These are phyloP conservation scores for Cyanoramphus novaezelandiae DNA, from an alignment of 2,113 vertebrate genomes.

Conservation along the genomic window DNA sequence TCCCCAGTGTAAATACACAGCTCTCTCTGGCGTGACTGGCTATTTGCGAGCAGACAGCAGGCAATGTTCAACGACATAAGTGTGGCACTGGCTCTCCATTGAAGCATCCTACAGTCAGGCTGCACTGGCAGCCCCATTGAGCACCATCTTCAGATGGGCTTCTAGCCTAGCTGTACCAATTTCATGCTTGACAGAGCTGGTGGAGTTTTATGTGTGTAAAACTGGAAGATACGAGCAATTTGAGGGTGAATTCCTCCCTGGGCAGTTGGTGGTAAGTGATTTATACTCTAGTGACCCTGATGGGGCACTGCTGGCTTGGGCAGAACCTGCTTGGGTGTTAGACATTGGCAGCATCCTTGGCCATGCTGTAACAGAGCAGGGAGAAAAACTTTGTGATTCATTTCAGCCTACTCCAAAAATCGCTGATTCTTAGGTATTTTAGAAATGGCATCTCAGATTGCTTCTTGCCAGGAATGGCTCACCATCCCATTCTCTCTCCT, in stretches of 20 bases:
- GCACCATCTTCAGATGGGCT: fast-evolving
- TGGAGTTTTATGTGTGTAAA: not conserved
- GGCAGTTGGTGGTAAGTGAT: not conserved
- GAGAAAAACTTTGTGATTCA: not conserved
- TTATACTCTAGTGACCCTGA: not conserved
- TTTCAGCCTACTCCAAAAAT: not conserved
- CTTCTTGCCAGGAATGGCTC: not conserved
- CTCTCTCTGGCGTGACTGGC: not conserved
- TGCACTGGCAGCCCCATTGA: not conserved
- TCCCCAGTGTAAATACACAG: not conserved
- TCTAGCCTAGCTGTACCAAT: not conserved
- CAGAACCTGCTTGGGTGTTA: not conserved
- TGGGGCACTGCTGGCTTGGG: not conserved
- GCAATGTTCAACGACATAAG: not conserved
- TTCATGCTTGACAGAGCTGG: fast-evolving
- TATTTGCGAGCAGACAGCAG: not conserved
- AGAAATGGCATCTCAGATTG: not conserved
- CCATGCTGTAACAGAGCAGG: not conserved
- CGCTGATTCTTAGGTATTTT: not conserved
- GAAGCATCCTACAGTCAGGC: not conserved
- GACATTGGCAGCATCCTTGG: not conserved
- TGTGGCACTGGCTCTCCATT: not conserved
- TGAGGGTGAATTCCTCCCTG: not conserved
- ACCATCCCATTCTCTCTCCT: not conserved
- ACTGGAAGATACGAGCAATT: not conserved